These are phyloP conservation scores for Mesitornis unicolor DNA, from an alignment of 2,113 vertebrate genomes.

Conservation along the genomic window DNA sequence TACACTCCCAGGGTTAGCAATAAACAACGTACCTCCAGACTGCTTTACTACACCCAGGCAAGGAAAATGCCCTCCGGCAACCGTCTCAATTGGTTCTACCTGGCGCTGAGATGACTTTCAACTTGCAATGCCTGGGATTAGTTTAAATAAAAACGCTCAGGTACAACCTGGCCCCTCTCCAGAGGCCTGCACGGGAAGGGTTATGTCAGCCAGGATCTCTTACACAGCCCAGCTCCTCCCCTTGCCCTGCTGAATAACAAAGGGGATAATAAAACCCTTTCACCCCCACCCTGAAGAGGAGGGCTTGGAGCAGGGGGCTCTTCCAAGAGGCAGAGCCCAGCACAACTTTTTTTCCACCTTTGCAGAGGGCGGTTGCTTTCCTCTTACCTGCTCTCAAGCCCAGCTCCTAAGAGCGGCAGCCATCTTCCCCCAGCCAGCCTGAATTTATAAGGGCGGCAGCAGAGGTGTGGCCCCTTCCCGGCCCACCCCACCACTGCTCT, in stretches of 20 bases:
- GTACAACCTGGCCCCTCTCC: constrained; percentile 30
- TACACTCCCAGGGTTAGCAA: neutral
- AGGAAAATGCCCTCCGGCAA: neutral
- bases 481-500: neutral
- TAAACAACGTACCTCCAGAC: neutral
- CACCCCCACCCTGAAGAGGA: neutral
- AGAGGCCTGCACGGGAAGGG: neutral
- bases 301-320: neutral
- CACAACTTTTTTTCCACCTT: neutral
- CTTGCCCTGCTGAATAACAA: constrained; percentile 26
- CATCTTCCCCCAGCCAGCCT: neutral
- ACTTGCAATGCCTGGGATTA: neutral
- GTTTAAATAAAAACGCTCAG: constrained; percentile 30
- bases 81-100: neutral
- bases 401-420: neutral
- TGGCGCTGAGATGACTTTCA: neutral
- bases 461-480: neutral
- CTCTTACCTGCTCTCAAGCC: neutral
- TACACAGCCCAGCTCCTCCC: constrained; percentile 45
- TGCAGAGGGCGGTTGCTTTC: neutral
- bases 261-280: neutral
- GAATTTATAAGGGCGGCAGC: neutral
- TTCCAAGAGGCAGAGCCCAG: neutral
- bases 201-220: constrained; percentile 34
- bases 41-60: constrained; percentile 9